phyloP scores from a whole-genome alignment of 2,888 invertebrate species.

The Masnerella sp. region DNA sequence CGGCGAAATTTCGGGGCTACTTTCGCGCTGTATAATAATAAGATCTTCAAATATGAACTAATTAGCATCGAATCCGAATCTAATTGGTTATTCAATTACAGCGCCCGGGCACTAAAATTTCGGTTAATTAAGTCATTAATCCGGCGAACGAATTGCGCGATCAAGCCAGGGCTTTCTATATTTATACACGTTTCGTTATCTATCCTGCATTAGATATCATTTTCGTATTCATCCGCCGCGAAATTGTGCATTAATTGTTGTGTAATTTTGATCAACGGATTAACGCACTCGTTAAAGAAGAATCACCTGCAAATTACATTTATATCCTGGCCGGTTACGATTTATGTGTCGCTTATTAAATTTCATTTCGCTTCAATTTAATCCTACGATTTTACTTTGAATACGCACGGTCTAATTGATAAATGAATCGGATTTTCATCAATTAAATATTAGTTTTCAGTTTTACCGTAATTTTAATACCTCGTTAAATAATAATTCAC shows the following conservation, averaged over 20 bases:
- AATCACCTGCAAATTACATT: conserved; percentile 23
- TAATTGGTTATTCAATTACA: conserved; percentile 51
- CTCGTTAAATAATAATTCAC: too few species aligned
- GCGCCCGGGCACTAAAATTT: conserved; percentile 22
- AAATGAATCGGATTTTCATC: too few species aligned
- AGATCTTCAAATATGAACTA: conserved; percentile 39
- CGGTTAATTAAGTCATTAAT: conserved; percentile 49
- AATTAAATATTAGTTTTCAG: too few species aligned
- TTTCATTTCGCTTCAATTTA: conserved; percentile 31
- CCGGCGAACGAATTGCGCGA: conserved; percentile 25
- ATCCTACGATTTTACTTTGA: conserved; percentile 15
- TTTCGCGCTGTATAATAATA: conserved; percentile 30
- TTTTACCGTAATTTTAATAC: too few species aligned
- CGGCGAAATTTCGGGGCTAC: conserved; percentile 5
- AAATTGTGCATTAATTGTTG: conserved; percentile 43
- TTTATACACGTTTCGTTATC: conserved; percentile 25
- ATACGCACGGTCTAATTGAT: too few species aligned
- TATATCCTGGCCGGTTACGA: conserved; percentile 9
- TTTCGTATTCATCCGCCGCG: conserved; percentile 39
- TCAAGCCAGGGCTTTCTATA: conserved; percentile 12
- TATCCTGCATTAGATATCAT: conserved; percentile 38
- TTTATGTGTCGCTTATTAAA: conserved; percentile 34
- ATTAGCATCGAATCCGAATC: conserved; percentile 45
- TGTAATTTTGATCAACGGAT: conserved; percentile 41
- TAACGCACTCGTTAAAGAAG: conserved; percentile 30